phyloP scores from a whole-genome alignment of 2,113 vertebrate genomes.

The Cryptotis parvus region DNA sequence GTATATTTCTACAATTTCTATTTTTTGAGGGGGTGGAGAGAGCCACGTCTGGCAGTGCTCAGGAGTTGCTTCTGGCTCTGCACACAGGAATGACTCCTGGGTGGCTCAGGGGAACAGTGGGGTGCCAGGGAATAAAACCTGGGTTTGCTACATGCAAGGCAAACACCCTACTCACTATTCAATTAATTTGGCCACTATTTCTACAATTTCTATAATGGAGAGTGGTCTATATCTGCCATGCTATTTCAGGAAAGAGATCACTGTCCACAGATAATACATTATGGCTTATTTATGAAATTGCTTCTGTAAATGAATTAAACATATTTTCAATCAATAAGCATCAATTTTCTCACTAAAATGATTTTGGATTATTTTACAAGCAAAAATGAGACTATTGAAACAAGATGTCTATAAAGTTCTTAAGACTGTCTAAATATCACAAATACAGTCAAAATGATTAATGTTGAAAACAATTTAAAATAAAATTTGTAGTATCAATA shows the following conservation, averaged over 20 bases:
- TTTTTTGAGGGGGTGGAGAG: too few relatives aligned
- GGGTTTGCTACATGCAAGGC: not conserved
- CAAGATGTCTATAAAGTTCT: not conserved
- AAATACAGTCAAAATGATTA: not conserved
- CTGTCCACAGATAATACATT: not conserved
- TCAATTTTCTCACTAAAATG: not conserved
- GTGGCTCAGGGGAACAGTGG: too few relatives aligned
- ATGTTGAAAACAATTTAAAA: conserved; percentile 69
- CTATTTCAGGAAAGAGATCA: conserved; percentile 41
- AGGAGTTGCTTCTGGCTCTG: too few relatives aligned
- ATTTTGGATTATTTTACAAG: not conserved
- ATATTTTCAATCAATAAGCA: conserved; percentile 49
- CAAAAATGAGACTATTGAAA: conserved; percentile 20
- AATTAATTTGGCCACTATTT: conserved; percentile 29
- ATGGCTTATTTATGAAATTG: conserved; percentile 36
- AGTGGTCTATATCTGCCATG: not conserved
- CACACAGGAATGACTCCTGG: too few relatives aligned
- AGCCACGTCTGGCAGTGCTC: too few relatives aligned
- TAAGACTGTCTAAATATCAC: conserved; percentile 46
- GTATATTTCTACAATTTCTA: too few relatives aligned
- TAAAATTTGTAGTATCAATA: conserved; percentile 78
- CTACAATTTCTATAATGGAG: conserved; percentile 1
- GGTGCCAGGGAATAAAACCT: too few relatives aligned
- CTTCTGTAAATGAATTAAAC: conserved; percentile 35
- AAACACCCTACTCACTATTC: too few relatives aligned